These are phyloP conservation scores for Drosophila quadrilineata DNA, from an alignment of 1,140 invertebrate species.

Conservation along the genomic window DNA sequence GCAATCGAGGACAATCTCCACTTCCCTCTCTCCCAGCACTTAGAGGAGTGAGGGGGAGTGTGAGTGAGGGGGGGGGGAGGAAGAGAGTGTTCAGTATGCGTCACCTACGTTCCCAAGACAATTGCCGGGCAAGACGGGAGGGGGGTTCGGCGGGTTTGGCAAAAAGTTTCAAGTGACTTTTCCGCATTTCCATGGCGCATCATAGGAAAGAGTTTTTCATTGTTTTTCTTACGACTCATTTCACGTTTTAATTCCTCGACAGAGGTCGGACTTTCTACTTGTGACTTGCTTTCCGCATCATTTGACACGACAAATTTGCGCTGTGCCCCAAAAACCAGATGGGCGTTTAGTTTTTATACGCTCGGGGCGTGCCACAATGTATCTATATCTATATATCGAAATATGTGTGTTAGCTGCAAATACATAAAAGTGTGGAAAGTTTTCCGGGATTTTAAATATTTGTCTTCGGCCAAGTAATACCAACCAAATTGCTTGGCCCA, in stretches of 20 bases:
- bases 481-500: constrained; percentile 70
- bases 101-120: constrained; percentile 55
- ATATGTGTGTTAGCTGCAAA: background rate
- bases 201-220: constrained; percentile 63
- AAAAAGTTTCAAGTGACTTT: constrained; percentile 64
- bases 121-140: no score
- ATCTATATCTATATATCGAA: no score
- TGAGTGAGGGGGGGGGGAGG: no score
- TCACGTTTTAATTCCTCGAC: constrained; percentile 78
- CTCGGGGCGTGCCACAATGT: constrained; percentile 11
- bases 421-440: constrained; percentile 3
- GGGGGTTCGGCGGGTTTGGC: no score
- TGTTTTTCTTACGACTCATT: constrained; percentile 79
- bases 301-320: constrained; percentile 75
- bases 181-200: constrained; percentile 39
- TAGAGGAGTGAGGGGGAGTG: no score
- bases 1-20: constrained; percentile 24
- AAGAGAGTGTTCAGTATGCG: no score
- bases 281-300: constrained; percentile 70
- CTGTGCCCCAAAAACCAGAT: constrained; percentile 41
- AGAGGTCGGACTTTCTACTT: no score
- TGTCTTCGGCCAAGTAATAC: constrained; percentile 55
- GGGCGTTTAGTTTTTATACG: constrained; percentile 31
- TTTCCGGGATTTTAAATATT: constrained; percentile 58
- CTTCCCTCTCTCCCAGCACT: background rate